Percentiles rank a stretch among this genome's conserved stretches.
These are phyloP conservation scores for Pygocentrus nattereri DNA, from an alignment of 2,797 vertebrate species.

Conservation along the genomic window DNA sequence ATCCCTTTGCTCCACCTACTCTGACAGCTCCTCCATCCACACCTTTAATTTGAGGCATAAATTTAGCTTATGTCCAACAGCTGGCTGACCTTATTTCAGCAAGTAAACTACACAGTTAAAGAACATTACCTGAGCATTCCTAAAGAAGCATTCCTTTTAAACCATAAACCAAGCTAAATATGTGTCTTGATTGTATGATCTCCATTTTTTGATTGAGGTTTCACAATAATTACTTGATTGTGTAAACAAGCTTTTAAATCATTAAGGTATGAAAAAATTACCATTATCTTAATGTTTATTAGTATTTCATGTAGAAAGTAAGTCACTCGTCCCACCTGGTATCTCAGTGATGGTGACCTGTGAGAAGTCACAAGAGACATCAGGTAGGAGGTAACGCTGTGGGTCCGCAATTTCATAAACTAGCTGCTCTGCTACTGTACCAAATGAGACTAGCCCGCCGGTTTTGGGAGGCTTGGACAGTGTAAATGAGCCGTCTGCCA, in stretches of 20 bases:
- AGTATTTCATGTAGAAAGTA: background rate
- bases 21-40: conserved; percentile 81
- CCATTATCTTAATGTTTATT: background rate
- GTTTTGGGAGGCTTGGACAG: conserved; percentile 83
- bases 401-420: conserved; percentile 88
- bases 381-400: conserved; percentile 82
- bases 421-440: conserved; percentile 86
- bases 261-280: background rate
- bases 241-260: background rate
- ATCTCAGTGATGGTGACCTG: conserved; percentile 83
- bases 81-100: background rate
- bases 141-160: too few species aligned
- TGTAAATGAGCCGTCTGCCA: conserved; percentile 81
- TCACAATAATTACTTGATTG: background rate
- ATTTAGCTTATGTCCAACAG: conserved; percentile 5
- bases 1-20: conserved; percentile 81
- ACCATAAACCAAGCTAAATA: too few species aligned
- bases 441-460: conserved; percentile 85
- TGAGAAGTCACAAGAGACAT: conserved; percentile 89
- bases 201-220: background rate
- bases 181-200: background rate
- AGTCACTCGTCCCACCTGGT: conserved; percentile 73
- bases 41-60: conserved; percentile 63
- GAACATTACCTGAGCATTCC: too few species aligned
- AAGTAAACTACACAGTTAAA: too few species aligned